Percentiles rank a stretch among this genome's conserved stretches.
Evolutionary conservation across 1,140 invertebrate species (phyloP).

Genomic region (Heterodera schachtii): DNA sequence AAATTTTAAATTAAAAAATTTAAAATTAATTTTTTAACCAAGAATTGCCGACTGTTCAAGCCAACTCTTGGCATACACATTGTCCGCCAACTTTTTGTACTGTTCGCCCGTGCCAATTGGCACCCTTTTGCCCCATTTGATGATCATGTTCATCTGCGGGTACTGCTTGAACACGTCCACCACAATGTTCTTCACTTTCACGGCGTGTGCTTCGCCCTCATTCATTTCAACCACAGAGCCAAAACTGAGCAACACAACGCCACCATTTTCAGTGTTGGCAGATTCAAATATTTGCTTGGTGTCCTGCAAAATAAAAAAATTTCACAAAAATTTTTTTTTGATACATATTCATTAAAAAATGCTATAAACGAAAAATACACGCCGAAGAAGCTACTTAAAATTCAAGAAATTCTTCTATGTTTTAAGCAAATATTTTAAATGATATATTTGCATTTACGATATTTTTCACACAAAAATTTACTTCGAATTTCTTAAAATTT

Average conservation of each 20-base stretch:
- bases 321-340: no score
- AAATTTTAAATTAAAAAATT: not conserved
- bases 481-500: no score
- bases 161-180: slow-evolving; percentile 44
- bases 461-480: no score
- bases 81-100: slow-evolving; percentile 41
- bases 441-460: no score
- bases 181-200: slow-evolving; percentile 38
- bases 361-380: no score
- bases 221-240: slow-evolving; percentile 45
- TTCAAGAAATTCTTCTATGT: no score
- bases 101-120: slow-evolving; percentile 8
- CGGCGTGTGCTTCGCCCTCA: not conserved
- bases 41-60: slow-evolving; percentile 74
- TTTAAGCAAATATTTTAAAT: no score
- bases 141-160: slow-evolving; percentile 47
- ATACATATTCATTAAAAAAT: no score
- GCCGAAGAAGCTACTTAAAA: no score
- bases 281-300: slow-evolving; percentile 32
- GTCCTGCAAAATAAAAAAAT: slow-evolving; percentile 21
- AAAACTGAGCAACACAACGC: slow-evolving; percentile 47
- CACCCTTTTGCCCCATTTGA: slow-evolving; percentile 29
- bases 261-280: not conserved
- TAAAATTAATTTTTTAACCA: slow-evolving; percentile 65
- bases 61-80: slow-evolving; percentile 70